These are phyloP conservation scores for Podarcis muralis DNA, from an alignment of 2,113 vertebrate genomes.

Conservation along the genomic window DNA sequence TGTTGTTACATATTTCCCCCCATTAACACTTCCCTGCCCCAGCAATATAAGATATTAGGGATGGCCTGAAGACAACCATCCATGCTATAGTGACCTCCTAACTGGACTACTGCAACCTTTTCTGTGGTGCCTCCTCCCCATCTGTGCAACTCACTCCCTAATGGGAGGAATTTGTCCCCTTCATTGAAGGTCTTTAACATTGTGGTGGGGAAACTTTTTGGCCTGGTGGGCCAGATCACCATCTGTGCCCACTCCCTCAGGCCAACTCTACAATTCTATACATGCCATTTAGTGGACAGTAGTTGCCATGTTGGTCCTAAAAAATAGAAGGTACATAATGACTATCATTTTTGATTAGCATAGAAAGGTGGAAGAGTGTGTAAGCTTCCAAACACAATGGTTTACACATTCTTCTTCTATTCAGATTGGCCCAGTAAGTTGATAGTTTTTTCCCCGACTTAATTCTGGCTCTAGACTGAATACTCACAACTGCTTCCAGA, in stretches of 20 bases:
- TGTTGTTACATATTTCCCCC: too few species aligned
- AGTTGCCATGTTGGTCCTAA: background rate
- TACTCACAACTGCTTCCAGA: background rate
- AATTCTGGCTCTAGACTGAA: background rate
- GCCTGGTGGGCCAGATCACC: too few species aligned
- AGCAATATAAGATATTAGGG: background rate
- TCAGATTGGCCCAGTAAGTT: background rate
- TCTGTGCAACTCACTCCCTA: too few species aligned
- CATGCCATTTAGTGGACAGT: background rate
- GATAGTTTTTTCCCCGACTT: background rate
- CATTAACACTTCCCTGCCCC: background rate
- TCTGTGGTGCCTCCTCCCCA: too few species aligned
- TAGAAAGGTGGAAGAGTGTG: background rate
- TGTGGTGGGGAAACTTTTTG: too few species aligned
- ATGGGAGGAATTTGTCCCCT: too few species aligned
- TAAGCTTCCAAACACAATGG: background rate
- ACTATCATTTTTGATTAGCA: background rate
- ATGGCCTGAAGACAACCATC: too few species aligned
- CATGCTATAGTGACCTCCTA: too few species aligned
- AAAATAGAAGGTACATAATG: background rate
- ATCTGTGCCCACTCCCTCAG: too few species aligned
- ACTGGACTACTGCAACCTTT: too few species aligned
- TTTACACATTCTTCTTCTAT: background rate
- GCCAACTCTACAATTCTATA: too few species aligned
- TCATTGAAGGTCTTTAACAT: too few species aligned